Conservation (phyloP, 1,140 invertebrate species). For the Penaeus vannamei region DNA sequence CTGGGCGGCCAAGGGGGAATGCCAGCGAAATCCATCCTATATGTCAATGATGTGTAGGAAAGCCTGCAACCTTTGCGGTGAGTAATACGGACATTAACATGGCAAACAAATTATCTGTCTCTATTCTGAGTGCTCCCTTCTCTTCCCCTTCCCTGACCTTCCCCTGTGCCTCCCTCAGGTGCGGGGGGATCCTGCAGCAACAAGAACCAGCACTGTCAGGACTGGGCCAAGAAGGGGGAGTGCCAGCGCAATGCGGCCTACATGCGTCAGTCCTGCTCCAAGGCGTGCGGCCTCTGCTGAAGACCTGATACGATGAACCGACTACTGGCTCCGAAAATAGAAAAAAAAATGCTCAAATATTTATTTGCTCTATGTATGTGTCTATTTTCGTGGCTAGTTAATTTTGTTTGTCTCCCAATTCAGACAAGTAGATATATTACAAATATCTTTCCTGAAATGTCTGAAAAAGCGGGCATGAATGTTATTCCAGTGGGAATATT, state of each 20-base stretch:
- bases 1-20: constrained; percentile 46
- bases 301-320: no score
- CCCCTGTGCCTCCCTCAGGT: background rate
- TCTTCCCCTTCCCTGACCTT: background rate
- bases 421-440: no score
- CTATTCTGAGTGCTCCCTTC: background rate
- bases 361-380: no score
- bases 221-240: constrained; percentile 69
- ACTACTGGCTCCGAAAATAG: no score
- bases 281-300: constrained; percentile 67
- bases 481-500: no score
- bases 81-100: background rate
- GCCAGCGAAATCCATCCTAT: constrained; percentile 38
- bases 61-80: constrained; percentile 46
- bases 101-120: background rate
- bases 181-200: constrained; percentile 63
- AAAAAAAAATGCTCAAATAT: no score
- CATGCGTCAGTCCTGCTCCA: constrained; percentile 68
- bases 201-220: constrained; percentile 66
- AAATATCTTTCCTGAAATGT: no score
- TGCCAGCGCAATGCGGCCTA: constrained; percentile 68
- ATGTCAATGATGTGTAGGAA: constrained; percentile 34
- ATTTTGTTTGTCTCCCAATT: no score
- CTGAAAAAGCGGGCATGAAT: no score
- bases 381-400: no score